Base-by-base conservation (phyloP, 2,113 vertebrate species). In the Dromiciops gliroides region DNA sequence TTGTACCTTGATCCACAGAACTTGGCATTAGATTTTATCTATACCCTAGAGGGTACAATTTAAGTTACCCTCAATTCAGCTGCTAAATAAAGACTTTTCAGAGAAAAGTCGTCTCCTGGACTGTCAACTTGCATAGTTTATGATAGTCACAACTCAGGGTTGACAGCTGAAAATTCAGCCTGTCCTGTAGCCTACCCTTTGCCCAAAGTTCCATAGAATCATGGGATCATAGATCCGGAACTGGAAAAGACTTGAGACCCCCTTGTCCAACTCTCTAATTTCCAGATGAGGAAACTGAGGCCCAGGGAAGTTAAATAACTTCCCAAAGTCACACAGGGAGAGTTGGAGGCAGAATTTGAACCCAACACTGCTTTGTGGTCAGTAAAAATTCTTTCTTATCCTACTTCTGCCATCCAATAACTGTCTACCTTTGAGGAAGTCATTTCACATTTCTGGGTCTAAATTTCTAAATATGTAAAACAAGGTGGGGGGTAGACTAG, bases 11-110 rank as follows among this genome's bases (percentile, higher is more conserved):
- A 83, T 22, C 19, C 67, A 44, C 67, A 83, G 19, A 83, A 83
- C 19, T 83, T 44, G 67, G n/a, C n/a, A 22, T 83, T n/a, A 22
- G 67, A 44, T 44, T 90, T 93, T 88, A 56, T 92, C 91, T 23
- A 47, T 90, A 95, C 96, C 95, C 93, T 31, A 44, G 91, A 95
- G 97, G 96, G 91, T n/a, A 91, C 89, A 50, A 60, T 49, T 50
- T 91, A 47, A 31, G n/a, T 91, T 92, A 51, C 60, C 90, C 48
- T 31, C 93, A 96, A 60, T 56, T 89, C 93, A 50, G 28, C 50
- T 95, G 95, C 83, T 49, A 53, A 94, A 48, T 48, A 19, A 89
- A 51, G n/a, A 92, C 16, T 95, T 51, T 60, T 10, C 9, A 23
- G 90, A 48, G 52, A 47, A 10, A 44, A 24, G 56, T 83, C 67